Evolutionary conservation across 2,797 vertebrate genomes (phyloP).

Genomic region (Macropus fuliginosus): DNA sequence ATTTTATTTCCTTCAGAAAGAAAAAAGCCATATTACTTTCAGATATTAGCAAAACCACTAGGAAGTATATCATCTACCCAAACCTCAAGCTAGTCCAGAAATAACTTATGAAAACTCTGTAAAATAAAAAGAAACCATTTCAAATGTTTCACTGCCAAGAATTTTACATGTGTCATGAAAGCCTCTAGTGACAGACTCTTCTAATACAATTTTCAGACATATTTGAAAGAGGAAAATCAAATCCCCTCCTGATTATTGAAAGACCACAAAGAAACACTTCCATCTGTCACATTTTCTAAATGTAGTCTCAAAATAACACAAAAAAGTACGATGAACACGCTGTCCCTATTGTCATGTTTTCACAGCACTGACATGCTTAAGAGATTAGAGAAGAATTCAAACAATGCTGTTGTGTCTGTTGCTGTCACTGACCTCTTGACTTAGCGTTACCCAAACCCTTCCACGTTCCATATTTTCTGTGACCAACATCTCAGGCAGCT

Average conservation of each 20-base stretch:
- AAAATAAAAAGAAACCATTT: background rate
- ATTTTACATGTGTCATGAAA: slow-evolving; percentile 20
- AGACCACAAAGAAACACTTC: background rate
- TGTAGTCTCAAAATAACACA: slow-evolving; percentile 40
- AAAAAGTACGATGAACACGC: background rate
- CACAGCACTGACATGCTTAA: background rate
- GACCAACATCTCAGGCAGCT: background rate
- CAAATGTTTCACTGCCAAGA: slow-evolving; percentile 46
- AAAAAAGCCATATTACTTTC: background rate
- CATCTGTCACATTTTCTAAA: slow-evolving; percentile 27
- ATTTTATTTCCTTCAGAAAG: slow-evolving; percentile 11
- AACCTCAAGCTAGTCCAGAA: slow-evolving; percentile 29
- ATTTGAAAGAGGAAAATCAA: slow-evolving; percentile 28
- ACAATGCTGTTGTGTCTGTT: background rate
- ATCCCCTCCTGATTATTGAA: background rate
- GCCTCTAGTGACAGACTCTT: slow-evolving; percentile 34
- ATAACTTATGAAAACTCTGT: slow-evolving; percentile 34
- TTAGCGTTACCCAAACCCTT: background rate
- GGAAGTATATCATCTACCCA: background rate
- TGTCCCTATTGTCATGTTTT: background rate
- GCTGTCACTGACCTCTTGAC: background rate
- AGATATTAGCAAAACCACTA: slow-evolving; percentile 28
- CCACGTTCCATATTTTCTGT: background rate
- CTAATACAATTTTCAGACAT: slow-evolving; percentile 49
- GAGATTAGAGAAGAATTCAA: background rate